Base-by-base conservation (phyloP, 2,888 invertebrate genomes). In the Eumerus sabulonum region DNA sequence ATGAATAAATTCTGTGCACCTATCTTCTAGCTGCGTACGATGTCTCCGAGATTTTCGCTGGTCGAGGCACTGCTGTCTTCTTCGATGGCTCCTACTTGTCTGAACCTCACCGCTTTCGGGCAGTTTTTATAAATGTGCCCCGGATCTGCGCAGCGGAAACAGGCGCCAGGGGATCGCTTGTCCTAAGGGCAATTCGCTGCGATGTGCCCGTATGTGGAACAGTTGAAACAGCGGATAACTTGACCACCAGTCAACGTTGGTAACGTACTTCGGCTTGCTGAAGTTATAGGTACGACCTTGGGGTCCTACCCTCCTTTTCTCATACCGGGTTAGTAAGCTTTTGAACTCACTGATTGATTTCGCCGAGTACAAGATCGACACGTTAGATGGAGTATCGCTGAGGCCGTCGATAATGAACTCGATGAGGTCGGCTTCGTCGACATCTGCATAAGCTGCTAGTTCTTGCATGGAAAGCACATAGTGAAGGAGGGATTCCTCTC, bases 131-230 rank as follows among this genome's bases (percentile, higher is more conserved):
- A n/a, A n/a, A n/a, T n/a, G n/a, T n/a, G n/a, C n/a, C n/a, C 60
- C 9, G 17, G 36, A 2, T 48, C 40, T 12, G 44, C 18, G 36
- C 70, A 50, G 35, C 66, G 66, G 38, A 73, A 66, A 7, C 66
- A 73, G 1, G 59, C 64, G 12, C 73, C 64, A 13, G 9, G 1
- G 0, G 56, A 50, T 35, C 57, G 45, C 27, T 42, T 71, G 7
- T 45, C 35, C 36, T 45, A 17, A 1, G 47, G 47, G n/a, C 35
- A 59, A 3, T n/a, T 45, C 9, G 14, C 16, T 1, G 59, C 16
- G 1, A 59, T 36, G 12, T 48, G 59, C 0, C 59, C 36, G 12
- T 18, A 59, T 9, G 36, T 1, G 0, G 62, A 62, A n/a, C 60
- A 62, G 17, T 62, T 62, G 14, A 40, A 50, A 12, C 50, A 62